These are phyloP conservation scores for Coilia nasus DNA, from an alignment of 2,797 vertebrate genomes.

Conservation along the genomic window DNA sequence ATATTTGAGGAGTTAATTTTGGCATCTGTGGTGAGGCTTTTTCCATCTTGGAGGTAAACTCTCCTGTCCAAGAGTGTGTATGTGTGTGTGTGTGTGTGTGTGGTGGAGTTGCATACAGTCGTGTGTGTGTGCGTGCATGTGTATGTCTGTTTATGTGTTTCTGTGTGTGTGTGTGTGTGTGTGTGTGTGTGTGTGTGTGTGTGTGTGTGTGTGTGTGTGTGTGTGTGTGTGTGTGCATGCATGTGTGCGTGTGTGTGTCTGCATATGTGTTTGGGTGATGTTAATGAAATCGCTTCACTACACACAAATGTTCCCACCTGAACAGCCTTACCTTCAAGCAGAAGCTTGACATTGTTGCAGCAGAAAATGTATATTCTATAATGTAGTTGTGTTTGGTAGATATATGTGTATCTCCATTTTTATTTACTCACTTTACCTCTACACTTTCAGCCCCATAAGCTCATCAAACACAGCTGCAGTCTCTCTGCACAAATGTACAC, in stretches of 20 bases:
- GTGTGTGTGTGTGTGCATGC: no score
- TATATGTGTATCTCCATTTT: background rate
- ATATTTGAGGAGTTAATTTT: slow-evolving; percentile 54
- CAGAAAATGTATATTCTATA: background rate
- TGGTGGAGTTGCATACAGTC: background rate
- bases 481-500: background rate
- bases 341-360: background rate
- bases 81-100: slow-evolving; percentile 20
- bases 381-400: no score
- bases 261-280: slow-evolving; percentile 13
- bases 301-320: background rate
- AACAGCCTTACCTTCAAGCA: background rate
- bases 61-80: slow-evolving; percentile 31
- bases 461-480: background rate
- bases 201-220: no score
- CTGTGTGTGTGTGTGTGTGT: no score
- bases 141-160: no score
- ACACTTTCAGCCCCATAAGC: background rate
- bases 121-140: no score
- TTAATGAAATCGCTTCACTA: slow-evolving; percentile 18
- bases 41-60: slow-evolving; percentile 38
- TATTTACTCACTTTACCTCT: background rate
- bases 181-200: no score
- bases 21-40: slow-evolving; percentile 34
- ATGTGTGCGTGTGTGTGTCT: background rate